Evolutionary conservation across 1,140 invertebrate species (phyloP).

Genomic region (Trissolcus basalis): DNA sequence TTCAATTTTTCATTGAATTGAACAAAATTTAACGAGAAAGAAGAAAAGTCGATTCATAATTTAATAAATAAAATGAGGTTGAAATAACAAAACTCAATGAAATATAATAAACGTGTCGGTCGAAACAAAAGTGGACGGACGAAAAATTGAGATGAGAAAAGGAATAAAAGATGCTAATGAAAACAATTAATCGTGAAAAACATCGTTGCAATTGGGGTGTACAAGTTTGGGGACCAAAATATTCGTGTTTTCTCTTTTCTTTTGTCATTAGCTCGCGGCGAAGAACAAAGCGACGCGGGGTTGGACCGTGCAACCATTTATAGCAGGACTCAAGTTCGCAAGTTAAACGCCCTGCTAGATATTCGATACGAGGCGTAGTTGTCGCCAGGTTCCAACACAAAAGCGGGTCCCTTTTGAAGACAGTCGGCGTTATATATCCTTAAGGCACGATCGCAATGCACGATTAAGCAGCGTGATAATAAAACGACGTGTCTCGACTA

Average conservation of each 20-base stretch:
- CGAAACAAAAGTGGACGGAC: too few species aligned
- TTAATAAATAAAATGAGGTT: too few species aligned
- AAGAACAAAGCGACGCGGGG: conserved; percentile 36
- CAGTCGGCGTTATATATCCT: conserved; percentile 42
- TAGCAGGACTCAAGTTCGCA: conserved; percentile 24
- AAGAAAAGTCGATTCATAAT: too few species aligned
- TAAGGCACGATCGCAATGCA: conserved; percentile 45
- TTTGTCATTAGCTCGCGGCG: conserved; percentile 17
- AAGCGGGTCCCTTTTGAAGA: conserved; percentile 31
- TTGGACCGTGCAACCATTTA: conserved; percentile 35
- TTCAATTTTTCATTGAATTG: too few species aligned
- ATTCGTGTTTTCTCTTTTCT: conserved; percentile 20
- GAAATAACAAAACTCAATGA: too few species aligned
- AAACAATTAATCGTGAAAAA: too few species aligned
- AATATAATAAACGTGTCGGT: too few species aligned
- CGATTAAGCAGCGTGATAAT: conserved; percentile 47
- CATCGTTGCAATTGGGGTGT: too few species aligned
- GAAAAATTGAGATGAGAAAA: conserved; percentile 1
- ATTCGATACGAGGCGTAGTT: conserved; percentile 40
- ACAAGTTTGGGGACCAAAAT: conserved; percentile 5
- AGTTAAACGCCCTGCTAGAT: conserved; percentile 46
- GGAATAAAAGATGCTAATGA: too few species aligned
- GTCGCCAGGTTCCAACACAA: conserved; percentile 37
- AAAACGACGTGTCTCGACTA: conserved; percentile 29
- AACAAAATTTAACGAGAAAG: too few species aligned